phyloP scores from a whole-genome alignment of 2,888 invertebrate species.

The Cosmopolites sordidus region DNA sequence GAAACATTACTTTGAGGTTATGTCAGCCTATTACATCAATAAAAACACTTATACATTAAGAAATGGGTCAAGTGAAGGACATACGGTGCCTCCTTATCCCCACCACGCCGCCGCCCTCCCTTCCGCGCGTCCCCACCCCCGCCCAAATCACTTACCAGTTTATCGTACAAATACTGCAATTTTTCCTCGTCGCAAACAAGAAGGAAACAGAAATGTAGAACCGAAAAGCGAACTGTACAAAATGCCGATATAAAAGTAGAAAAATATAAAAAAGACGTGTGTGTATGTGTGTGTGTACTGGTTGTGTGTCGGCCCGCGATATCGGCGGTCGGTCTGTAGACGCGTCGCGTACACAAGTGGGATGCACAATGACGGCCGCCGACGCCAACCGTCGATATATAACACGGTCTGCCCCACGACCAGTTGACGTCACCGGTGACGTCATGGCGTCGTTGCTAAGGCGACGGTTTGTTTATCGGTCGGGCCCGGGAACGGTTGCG shows the following conservation, averaged over 20 bases:
- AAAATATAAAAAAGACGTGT: slow-evolving; percentile 10
- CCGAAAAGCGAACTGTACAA: no score
- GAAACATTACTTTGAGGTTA: no score
- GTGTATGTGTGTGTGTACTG: not conserved
- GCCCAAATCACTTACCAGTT: no score
- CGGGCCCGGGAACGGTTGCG: slow-evolving; percentile 51
- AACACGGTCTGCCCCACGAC: slow-evolving; percentile 41
- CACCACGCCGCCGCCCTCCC: no score
- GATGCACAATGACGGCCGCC: slow-evolving; percentile 42
- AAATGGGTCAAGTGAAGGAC: not conserved
- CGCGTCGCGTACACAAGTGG: slow-evolving; percentile 42
- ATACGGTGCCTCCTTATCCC: not conserved
- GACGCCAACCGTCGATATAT: slow-evolving; percentile 46
- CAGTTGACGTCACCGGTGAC: slow-evolving; percentile 47
- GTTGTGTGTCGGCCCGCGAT: not conserved
- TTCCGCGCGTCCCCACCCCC: no score
- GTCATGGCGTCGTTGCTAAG: slow-evolving; percentile 42
- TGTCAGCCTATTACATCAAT: no score
- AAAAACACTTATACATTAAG: not conserved
- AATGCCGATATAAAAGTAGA: slow-evolving; percentile 8
- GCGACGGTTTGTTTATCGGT: slow-evolving; percentile 48
- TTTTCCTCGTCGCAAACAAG: no score
- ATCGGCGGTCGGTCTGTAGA: slow-evolving; percentile 25
- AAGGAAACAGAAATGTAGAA: no score
- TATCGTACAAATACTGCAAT: no score